Percentiles rank a stretch among this genome's conserved stretches.
Evolutionary conservation across 2,888 invertebrate species (phyloP).

Genomic region (Erebia ligea): DNA sequence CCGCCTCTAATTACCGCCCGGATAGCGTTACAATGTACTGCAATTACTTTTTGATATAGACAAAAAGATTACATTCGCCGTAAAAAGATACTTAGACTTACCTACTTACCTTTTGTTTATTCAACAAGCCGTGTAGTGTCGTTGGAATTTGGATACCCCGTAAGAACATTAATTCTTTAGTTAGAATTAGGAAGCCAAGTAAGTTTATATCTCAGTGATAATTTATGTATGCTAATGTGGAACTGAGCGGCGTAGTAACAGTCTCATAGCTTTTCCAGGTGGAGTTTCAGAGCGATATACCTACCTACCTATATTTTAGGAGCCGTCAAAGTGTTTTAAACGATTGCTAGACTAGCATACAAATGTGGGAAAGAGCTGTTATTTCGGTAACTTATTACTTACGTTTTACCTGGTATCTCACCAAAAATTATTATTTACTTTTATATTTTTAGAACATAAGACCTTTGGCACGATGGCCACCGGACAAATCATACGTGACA

Average conservation of each 20-base stretch:
- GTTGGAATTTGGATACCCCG: too few relatives aligned
- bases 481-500: too few relatives aligned
- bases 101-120: slow-evolving; percentile 20
- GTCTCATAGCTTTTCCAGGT: slow-evolving; percentile 33
- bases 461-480: too few relatives aligned
- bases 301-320: slow-evolving; percentile 40
- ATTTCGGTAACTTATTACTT: slow-evolving; percentile 1
- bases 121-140: neutral
- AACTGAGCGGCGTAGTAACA: slow-evolving; percentile 7
- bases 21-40: slow-evolving; percentile 36
- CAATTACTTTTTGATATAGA: slow-evolving; percentile 38
- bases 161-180: too few relatives aligned
- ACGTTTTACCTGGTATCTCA: too few relatives aligned
- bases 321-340: slow-evolving; percentile 38
- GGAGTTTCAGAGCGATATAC: slow-evolving; percentile 30
- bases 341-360: slow-evolving; percentile 31
- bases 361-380: slow-evolving; percentile 14
- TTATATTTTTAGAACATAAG: too few relatives aligned
- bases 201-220: slow-evolving; percentile 12
- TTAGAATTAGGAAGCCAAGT: neutral
- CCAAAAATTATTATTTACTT: too few relatives aligned
- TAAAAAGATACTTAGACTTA: too few relatives aligned
- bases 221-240: slow-evolving; percentile 17
- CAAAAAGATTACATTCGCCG: slow-evolving; percentile 36
- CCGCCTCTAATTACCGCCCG: slow-evolving; percentile 39